Conservation (phyloP, 2,113 vertebrate genomes). For the Puntigrus tetrazona region DNA sequence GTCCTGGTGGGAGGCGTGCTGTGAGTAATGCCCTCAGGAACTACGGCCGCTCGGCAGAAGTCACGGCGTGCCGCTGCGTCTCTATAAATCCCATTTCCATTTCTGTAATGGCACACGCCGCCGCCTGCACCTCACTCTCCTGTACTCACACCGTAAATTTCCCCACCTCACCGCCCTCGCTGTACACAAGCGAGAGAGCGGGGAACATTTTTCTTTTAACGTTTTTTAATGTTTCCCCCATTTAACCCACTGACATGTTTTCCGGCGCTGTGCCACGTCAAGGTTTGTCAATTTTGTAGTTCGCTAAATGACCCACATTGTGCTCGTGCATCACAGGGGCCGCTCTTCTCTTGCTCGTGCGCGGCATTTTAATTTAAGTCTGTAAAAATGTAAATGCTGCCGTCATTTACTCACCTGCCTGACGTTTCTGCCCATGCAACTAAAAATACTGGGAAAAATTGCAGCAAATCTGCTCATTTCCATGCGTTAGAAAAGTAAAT, state of each 20-base stretch:
- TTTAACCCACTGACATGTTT: slow-evolving; percentile 10
- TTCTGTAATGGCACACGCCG: slow-evolving; percentile 34
- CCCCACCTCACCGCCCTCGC: not conserved
- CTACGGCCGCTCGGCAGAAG: not conserved
- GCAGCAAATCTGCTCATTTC: not conserved
- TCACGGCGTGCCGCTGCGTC: not conserved
- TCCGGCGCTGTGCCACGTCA: not conserved
- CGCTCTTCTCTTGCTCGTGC: not conserved
- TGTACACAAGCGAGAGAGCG: not conserved
- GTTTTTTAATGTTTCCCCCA: slow-evolving; percentile 6
- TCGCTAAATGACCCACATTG: not conserved
- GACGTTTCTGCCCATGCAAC: not conserved
- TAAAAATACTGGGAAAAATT: not conserved
- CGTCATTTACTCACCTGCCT: not conserved
- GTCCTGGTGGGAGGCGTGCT: slow-evolving; percentile 19
- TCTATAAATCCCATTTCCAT: slow-evolving; percentile 44
- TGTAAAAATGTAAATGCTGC: not conserved
- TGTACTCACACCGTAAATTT: slow-evolving; percentile 5
- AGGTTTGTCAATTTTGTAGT: not conserved
- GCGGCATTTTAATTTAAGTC: not conserved
- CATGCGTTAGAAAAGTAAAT: not conserved
- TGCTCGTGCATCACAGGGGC: not conserved
- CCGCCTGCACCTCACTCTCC: not conserved
- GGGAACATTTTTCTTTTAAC: not conserved
- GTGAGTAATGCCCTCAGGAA: not conserved